Conservation (phyloP, 2,888 invertebrate genomes). For the Xanthorhoe designata region DNA sequence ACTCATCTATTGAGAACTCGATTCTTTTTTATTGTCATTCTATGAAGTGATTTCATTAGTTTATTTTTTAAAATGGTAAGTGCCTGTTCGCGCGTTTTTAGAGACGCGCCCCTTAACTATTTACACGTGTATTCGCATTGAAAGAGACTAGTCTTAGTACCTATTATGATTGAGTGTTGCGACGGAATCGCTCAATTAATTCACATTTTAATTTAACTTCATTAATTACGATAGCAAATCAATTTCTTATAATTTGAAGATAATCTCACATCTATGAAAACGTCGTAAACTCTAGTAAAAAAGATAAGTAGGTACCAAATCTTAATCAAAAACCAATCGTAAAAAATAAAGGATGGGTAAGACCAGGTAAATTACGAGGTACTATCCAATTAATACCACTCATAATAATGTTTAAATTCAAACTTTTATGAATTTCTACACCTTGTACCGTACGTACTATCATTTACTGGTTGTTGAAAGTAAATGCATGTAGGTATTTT, state of each 20-base stretch:
- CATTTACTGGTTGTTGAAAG: no score
- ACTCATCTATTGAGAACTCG: no score
- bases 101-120: no score
- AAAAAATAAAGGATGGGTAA: background rate
- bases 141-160: background rate
- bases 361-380: background rate
- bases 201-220: constrained; percentile 4
- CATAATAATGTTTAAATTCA: no score
- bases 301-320: background rate
- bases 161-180: no score
- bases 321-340: constrained; percentile 29
- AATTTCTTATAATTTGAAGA: constrained; percentile 29
- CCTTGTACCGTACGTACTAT: no score
- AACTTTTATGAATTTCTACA: no score
- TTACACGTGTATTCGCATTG: background rate
- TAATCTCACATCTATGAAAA: constrained; percentile 26
- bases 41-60: no score
- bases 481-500: no score
- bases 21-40: no score
- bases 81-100: no score
- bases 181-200: background rate
- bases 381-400: background rate
- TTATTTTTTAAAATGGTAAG: no score
- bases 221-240: background rate
- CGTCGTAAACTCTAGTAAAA: constrained; percentile 36